A percentile compares a stretch with the other conserved stretches of the same genome.
Conservation (phyloP, 2,113 vertebrate genomes). For the Halichoerus grypus region DNA sequence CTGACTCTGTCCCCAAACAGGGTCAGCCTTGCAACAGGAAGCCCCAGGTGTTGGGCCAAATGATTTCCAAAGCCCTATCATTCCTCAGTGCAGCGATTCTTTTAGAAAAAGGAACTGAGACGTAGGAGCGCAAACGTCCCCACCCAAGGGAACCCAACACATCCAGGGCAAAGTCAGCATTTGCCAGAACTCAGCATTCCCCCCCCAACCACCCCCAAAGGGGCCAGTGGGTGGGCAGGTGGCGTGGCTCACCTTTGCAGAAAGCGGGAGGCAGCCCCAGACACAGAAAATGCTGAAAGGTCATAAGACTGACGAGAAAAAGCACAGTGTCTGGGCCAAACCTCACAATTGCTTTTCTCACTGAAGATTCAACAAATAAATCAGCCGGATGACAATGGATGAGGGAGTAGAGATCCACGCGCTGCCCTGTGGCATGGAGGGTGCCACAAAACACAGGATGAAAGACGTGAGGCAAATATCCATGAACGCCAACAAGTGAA, state of each 20-base stretch:
- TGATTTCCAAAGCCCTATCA: neutral
- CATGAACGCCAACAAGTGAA: accelerated
- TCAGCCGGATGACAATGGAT: conserved; percentile 85
- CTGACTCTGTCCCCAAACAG: neutral
- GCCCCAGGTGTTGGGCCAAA: neutral
- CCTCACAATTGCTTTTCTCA: conserved; percentile 90
- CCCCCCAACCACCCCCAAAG: too few species aligned
- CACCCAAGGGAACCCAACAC: too few species aligned
- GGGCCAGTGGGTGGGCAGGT: accelerated
- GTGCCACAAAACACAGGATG: conserved; percentile 80
- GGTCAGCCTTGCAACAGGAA: neutral
- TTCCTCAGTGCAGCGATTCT: neutral
- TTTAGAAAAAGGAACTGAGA: neutral
- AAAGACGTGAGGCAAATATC: neutral
- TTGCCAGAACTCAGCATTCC: neutral
- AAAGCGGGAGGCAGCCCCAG: conserved; percentile 89
- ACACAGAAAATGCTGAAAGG: conserved; percentile 89
- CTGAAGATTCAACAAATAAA: conserved; percentile 85
- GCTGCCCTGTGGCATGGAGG: conserved; percentile 87
- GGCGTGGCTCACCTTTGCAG: conserved; percentile 84
- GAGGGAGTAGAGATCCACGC: conserved; percentile 88
- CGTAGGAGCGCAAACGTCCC: neutral
- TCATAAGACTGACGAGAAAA: conserved; percentile 89
- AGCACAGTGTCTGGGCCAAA: conserved; percentile 90
- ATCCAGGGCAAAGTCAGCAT: neutral